Base-by-base conservation (phyloP, 2,797 vertebrate genomes). In the Propithecus deckenii region DNA sequence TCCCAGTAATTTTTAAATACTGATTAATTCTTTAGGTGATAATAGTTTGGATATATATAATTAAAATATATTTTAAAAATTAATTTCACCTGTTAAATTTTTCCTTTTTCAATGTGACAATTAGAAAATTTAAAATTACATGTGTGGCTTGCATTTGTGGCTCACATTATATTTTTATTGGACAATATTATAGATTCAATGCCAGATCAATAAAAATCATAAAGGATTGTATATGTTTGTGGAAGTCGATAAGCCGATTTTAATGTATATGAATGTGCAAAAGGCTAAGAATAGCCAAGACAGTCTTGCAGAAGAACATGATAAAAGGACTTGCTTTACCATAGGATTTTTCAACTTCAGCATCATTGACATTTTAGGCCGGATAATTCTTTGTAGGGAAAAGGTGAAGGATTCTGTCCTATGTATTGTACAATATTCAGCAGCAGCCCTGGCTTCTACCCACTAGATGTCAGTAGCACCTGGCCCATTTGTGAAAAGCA, bases 401-500 rank as follows among this genome's bases (percentile, higher is more conserved):
- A 67, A 25, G 13, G 17, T 4, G 9, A n/a, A 23, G 32, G 28
- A 17, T 23, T 23, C 20, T 9, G 22, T 4, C 38, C 17, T n/a
- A 0, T 30, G 50, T 11, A 1, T 43, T 28, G n/a, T 41, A 15
- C 14, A 3, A 5, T 55, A 59, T 20, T 65, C 9, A 9, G 28
- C 43, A 50, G 30, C 72, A 78, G 35, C 52, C 71, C 63, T 89
- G 46, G 72, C 55, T 72, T 95, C 28, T 85, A 50, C 18, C 95
- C 91, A 93, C 80, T 93, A 72, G 91, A 25, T 89, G 95, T 85
- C 91, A 83, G 79, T 79, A 78, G 72, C 65, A 93, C 35, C 55
- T 46, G 63, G 63, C 86, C 72, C 80, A 35, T 46, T 95, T 85
- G 46, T 35, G 79, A 35, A 63, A 55, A 69, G n/a, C n/a, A 61